Evolutionary conservation across 2,797 vertebrate genomes (phyloP), one percentile per base, ranked within the genome.

Genomic region (Hyperoplus lanceolatus): DNA sequence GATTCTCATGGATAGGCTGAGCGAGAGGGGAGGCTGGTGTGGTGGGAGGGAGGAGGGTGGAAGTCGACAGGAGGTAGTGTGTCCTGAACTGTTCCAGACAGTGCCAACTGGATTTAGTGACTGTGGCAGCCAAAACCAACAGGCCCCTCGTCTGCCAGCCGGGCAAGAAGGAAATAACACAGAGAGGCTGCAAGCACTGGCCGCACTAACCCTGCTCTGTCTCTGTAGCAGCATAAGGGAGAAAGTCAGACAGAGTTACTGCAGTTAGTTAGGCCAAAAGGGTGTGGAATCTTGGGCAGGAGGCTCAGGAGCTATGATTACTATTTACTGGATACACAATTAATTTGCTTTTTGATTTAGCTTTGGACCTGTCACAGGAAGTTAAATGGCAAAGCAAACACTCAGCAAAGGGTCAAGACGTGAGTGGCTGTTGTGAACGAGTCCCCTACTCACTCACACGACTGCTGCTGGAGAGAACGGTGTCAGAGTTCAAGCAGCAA

Each of bases 91-190:
- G 80, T 80, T 83, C 74, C 80, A 88, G 81, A 79, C 78, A 36
- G 69, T 77, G 89, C 85, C 77, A 90, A 91, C 64, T 83, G 79
- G 89, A 86, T 59, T 71, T 88, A 87, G 74, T 55, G 83, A 83
- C 81, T 59, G 70, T 36, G 75, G 84, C 68, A 72, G 92, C 93
- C 91, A 92, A 92, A 92, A 90, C 82, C 87, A 94, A 93, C 92
- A 93, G 66, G 70, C 68, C 62, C 43, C 6, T 59, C 29, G 77
- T 89, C 84, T 88, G 81, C 75, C 87, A 82, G 85, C 72, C 77
- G 70, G 70, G 76, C 76, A 36, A 87, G 72, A 82, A 84, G 89
- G 83, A 93, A 89, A 87, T 81, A 87, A 80, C 87, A 87, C 70
- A 15, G 73, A 15, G 73, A 85, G 81, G 51, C 70, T 63, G 66